A percentile compares a stretch with the other conserved stretches of the same genome.
Conservation (phyloP, 1,140 invertebrate species). For the Glomeris maerens region DNA sequence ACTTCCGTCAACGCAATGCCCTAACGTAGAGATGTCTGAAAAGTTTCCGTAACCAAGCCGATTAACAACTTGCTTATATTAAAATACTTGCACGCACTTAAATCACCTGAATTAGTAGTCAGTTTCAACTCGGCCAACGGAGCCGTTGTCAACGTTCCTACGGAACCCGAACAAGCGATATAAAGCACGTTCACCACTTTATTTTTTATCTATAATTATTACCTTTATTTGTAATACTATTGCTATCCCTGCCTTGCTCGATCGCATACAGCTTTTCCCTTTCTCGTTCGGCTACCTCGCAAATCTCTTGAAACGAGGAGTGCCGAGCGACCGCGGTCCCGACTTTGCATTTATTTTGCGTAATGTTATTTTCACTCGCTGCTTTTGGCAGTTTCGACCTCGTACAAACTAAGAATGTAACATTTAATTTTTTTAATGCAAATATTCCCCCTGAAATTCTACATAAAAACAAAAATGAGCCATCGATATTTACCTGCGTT, state of each 20-base stretch:
- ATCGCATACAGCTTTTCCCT: slow-evolving; percentile 21
- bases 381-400: background rate
- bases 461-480: too few species aligned
- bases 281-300: slow-evolving; percentile 29
- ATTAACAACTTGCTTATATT: too few species aligned
- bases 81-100: background rate
- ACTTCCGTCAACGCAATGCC: too few species aligned
- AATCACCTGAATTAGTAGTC: background rate
- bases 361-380: slow-evolving; percentile 4
- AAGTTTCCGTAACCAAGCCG: too few species aligned
- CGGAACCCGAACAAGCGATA: background rate
- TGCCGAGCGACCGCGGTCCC: too few species aligned
- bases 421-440: too few species aligned
- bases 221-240: background rate
- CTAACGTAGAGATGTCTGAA: too few species aligned
- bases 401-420: too few species aligned
- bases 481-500: too few species aligned
- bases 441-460: too few species aligned
- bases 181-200: background rate
- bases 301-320: slow-evolving; percentile 32
- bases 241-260: background rate
- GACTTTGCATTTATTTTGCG: slow-evolving; percentile 2
- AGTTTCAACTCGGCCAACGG: background rate
- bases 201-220: background rate
- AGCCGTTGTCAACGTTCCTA: background rate